phyloP scores from a whole-genome alignment of 2,113 vertebrate genomes.

The Sinocyclocheilus anophthalmus region DNA sequence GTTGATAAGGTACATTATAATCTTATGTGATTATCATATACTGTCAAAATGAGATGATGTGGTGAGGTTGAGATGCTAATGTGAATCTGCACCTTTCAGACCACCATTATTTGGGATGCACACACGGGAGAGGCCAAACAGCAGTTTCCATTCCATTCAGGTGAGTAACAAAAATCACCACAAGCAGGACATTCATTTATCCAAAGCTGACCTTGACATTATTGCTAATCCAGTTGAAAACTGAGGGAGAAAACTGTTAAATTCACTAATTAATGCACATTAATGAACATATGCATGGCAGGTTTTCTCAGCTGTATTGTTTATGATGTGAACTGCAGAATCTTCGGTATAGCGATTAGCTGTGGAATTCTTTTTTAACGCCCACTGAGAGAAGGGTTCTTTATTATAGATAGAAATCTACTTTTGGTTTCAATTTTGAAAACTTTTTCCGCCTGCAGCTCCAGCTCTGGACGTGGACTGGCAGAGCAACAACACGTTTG shows the following conservation, averaged over 20 bases:
- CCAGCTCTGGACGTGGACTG: constrained; percentile 97
- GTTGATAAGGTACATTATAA: constrained; percentile 91
- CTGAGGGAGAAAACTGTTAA: background rate
- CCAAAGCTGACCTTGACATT: no score
- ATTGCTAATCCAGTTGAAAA: background rate
- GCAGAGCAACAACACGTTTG: constrained; percentile 99
- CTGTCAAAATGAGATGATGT: background rate
- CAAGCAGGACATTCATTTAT: background rate
- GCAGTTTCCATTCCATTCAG: constrained; percentile 98
- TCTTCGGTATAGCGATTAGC: background rate
- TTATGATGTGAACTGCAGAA: background rate
- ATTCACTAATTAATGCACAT: background rate
- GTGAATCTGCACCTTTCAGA: constrained; percentile 70
- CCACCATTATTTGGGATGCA: constrained; percentile 98
- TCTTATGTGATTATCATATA: background rate
- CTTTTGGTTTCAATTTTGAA: background rate
- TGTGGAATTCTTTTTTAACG: background rate
- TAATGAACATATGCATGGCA: background rate
- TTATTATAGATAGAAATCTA: background rate
- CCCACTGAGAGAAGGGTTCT: background rate
- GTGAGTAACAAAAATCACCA: constrained; percentile 65
- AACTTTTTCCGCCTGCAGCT: constrained; percentile 69
- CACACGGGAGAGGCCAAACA: constrained; percentile 98
- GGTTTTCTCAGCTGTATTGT: background rate
- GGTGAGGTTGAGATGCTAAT: background rate